These are phyloP conservation scores for Pangasianodon gigas DNA, from an alignment of 2,113 vertebrate genomes.

Conservation along the genomic window DNA sequence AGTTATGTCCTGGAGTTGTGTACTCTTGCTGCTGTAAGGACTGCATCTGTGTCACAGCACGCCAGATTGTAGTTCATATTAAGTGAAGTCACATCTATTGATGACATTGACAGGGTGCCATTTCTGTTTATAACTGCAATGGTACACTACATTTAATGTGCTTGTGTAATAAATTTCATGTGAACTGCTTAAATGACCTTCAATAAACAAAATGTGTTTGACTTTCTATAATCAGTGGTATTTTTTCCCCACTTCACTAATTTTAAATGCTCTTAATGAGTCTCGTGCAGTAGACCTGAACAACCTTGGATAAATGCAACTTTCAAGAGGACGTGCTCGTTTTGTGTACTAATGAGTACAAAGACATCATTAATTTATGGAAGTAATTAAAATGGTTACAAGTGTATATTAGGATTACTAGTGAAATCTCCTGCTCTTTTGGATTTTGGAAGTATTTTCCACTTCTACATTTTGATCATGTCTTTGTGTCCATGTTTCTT, in stretches of 20 bases:
- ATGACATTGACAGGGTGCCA: slow-evolving; percentile 1
- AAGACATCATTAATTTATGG: background rate
- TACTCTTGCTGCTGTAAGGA: slow-evolving; percentile 20
- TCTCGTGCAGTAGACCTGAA: background rate
- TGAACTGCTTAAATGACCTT: slow-evolving; percentile 45
- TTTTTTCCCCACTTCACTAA: background rate
- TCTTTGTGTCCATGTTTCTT: background rate
- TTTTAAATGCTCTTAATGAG: background rate
- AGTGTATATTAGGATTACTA: background rate
- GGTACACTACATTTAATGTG: slow-evolving; percentile 25
- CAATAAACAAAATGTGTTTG: slow-evolving; percentile 50
- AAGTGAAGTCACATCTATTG: background rate
- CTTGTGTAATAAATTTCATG: slow-evolving; percentile 52
- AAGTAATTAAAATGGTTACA: background rate
- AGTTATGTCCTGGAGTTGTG: background rate
- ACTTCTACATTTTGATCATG: background rate
- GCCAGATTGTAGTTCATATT: slow-evolving; percentile 11
- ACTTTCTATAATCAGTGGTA: slow-evolving; percentile 1
- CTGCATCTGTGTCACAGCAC: slow-evolving; percentile 18
- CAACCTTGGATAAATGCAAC: background rate
- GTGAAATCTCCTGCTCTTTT: background rate
- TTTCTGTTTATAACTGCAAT: slow-evolving; percentile 25
- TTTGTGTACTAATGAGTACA: background rate
- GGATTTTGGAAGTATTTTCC: background rate
- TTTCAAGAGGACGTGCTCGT: background rate